phyloP scores from a whole-genome alignment of 1,140 invertebrate genomes.

The Centruroides sculpturatus region DNA sequence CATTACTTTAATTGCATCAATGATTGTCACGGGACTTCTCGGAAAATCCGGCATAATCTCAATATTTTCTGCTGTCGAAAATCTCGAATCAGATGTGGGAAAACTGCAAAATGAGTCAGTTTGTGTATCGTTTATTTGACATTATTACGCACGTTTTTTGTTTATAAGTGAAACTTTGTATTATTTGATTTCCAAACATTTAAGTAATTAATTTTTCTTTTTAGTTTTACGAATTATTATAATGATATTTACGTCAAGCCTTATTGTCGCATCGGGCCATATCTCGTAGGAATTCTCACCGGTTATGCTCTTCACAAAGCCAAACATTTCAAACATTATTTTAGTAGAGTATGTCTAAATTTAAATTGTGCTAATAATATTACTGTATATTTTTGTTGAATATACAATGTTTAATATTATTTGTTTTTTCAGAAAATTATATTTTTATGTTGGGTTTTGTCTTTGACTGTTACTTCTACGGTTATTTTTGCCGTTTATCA shows the following conservation, averaged over 20 bases:
- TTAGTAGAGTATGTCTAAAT: conserved; percentile 12
- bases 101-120: too few relatives aligned
- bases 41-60: too few relatives aligned
- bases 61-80: too few relatives aligned
- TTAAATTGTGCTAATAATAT: neutral
- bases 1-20: too few relatives aligned
- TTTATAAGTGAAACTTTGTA: too few relatives aligned
- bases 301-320: conserved; percentile 28
- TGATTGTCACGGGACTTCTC: too few relatives aligned
- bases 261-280: conserved; percentile 37
- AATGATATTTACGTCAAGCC: conserved; percentile 71
- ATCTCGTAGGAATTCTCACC: conserved; percentile 35
- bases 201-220: conserved; percentile 40
- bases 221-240: conserved; percentile 19
- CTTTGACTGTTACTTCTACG: conserved; percentile 2
- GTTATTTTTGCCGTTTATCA: conserved; percentile 12
- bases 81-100: too few relatives aligned
- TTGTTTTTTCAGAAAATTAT: neutral
- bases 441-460: conserved; percentile 4
- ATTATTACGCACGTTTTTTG: too few relatives aligned
- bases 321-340: conserved; percentile 4
- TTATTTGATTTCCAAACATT: too few relatives aligned
- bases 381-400: neutral
- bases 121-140: too few relatives aligned
- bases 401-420: neutral